phyloP scores from a whole-genome alignment of 1,140 invertebrate genomes.

The Monochamus saltuarius region DNA sequence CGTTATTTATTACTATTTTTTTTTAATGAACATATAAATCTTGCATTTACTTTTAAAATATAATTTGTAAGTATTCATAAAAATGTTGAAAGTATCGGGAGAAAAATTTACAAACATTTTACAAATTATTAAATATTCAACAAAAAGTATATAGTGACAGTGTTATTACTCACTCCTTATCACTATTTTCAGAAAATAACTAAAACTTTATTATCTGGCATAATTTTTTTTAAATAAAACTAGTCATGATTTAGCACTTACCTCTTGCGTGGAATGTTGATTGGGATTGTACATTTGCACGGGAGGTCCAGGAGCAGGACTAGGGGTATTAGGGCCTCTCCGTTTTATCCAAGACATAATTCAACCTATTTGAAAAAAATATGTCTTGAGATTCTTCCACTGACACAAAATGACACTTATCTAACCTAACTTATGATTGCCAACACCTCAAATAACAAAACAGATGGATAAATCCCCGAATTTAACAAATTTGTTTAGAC shows the following conservation, averaged over 20 bases:
- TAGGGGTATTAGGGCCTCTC: slow-evolving; percentile 36
- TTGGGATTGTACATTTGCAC: slow-evolving; percentile 46
- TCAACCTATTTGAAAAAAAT: slow-evolving; percentile 10
- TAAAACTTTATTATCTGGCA: neutral
- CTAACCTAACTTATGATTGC: slow-evolving; percentile 9
- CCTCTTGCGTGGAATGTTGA: slow-evolving; percentile 46
- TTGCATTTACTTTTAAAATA: no score
- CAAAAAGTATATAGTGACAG: slow-evolving; percentile 8
- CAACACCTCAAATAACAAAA: neutral
- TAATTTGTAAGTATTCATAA: no score
- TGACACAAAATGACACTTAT: slow-evolving; percentile 1
- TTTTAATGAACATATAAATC: no score
- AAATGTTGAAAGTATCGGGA: no score
- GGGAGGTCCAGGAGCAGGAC: slow-evolving; percentile 31
- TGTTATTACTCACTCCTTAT: neutral
- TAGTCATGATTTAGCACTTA: slow-evolving; percentile 25
- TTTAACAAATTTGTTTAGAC: neutral
- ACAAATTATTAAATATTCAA: no score
- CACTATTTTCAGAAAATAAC: no score
- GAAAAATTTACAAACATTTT: no score
- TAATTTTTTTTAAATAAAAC: neutral
- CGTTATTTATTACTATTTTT: no score
- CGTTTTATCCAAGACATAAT: slow-evolving; percentile 49
- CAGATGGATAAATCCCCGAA: neutral
- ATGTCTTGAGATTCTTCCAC: neutral